Evolutionary conservation across 2,113 vertebrate genomes (phyloP).

Genomic region (Perca flavescens): DNA sequence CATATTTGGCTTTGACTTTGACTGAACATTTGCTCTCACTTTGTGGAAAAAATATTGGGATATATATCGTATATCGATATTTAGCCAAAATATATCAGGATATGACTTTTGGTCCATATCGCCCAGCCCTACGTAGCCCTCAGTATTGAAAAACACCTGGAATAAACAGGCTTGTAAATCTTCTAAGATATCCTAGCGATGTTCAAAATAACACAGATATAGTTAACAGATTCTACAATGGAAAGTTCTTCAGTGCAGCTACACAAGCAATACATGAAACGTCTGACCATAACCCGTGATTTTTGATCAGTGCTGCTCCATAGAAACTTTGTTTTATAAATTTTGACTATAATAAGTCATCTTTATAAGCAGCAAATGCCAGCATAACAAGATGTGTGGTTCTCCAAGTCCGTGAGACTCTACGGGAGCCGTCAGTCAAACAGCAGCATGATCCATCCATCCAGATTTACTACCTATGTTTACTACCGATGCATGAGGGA

Average conservation of each 20-base stretch:
- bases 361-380: conserved; percentile 29
- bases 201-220: conserved; percentile 43
- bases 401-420: conserved; percentile 20
- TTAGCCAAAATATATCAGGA: too few species aligned
- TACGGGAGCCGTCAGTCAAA: conserved; percentile 33
- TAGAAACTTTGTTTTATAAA: conserved; percentile 23
- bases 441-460: conserved; percentile 1
- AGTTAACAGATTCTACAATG: conserved; percentile 3
- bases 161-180: not conserved
- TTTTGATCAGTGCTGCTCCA: not conserved
- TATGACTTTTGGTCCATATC: too few species aligned
- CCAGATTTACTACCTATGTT: too few species aligned
- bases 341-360: not conserved
- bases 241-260: conserved; percentile 29
- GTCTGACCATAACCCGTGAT: not conserved
- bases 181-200: not conserved
- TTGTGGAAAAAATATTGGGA: too few species aligned
- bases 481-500: not conserved
- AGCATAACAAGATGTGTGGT: not conserved
- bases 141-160: conserved; percentile 6
- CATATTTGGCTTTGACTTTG: too few species aligned
- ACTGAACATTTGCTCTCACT: too few species aligned
- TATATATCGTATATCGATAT: too few species aligned
- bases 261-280: conserved; percentile 23
- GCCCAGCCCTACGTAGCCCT: too few species aligned